phyloP scores from a whole-genome alignment of 2,113 vertebrate genomes.

The Bos indicus region DNA sequence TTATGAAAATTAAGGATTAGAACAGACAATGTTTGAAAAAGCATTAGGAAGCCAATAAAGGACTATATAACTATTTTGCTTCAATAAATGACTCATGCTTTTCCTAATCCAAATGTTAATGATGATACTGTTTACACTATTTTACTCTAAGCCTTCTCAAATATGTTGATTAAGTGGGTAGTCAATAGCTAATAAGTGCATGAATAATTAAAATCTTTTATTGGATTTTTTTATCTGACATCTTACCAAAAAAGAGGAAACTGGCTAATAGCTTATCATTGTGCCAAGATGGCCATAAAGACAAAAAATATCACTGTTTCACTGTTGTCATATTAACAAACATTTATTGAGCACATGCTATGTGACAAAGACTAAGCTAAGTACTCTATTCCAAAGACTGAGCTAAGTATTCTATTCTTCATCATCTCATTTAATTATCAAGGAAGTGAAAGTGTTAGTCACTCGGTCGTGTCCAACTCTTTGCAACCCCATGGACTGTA shows the following conservation, averaged over 20 bases:
- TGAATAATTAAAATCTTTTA: slow-evolving; percentile 5
- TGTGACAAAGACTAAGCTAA: background rate
- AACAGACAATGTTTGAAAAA: background rate
- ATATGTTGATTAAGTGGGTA: slow-evolving; percentile 28
- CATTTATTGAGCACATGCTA: background rate
- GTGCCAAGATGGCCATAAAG: background rate
- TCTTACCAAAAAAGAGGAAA: background rate
- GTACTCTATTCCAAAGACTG: background rate
- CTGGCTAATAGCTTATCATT: background rate
- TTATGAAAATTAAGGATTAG: slow-evolving; percentile 33
- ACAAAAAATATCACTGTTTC: background rate
- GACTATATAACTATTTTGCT: background rate
- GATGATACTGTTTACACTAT: background rate
- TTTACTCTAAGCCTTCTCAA: background rate
- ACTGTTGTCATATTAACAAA: background rate
- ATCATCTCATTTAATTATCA: background rate
- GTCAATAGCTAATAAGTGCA: background rate
- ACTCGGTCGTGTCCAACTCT: background rate
- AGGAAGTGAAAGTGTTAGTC: background rate
- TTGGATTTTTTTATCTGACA: background rate
- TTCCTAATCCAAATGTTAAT: slow-evolving; percentile 33
- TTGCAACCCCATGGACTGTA: background rate
- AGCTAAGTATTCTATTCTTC: background rate
- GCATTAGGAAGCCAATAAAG: background rate
- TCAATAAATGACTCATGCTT: background rate